These are phyloP conservation scores for Electrona antarctica DNA, from an alignment of 2,113 vertebrate species.

Conservation along the genomic window DNA sequence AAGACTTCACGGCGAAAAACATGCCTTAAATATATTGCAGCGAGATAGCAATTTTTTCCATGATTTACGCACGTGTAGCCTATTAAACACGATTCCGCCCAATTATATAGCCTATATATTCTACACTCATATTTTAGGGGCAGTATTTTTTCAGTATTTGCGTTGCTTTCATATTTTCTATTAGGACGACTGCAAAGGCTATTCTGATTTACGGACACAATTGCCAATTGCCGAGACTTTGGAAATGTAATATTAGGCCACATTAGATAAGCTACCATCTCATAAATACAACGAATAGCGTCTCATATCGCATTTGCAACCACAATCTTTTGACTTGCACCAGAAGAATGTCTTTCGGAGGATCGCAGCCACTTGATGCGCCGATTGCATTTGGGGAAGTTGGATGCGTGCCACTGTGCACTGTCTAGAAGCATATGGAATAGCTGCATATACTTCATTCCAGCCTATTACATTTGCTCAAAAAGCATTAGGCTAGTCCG, in stretches of 20 bases:
- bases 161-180: background rate
- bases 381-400: slow-evolving; percentile 67
- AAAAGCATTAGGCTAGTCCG: background rate
- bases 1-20: no score
- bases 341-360: slow-evolving; percentile 30
- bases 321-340: slow-evolving; percentile 4
- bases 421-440: slow-evolving; percentile 32
- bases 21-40: no score
- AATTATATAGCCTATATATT: background rate
- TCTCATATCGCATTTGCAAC: slow-evolving; percentile 23
- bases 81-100: slow-evolving; percentile 1
- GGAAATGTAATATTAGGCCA: background rate
- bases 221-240: background rate
- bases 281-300: slow-evolving; percentile 12
- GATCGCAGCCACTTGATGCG: slow-evolving; percentile 76
- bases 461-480: background rate
- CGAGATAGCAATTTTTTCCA: background rate
- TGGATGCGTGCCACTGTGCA: slow-evolving; percentile 64
- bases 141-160: background rate
- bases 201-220: no score
- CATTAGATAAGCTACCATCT: background rate
- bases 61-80: background rate
- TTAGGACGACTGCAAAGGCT: no score
- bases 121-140: slow-evolving; percentile 11
- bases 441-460: slow-evolving; percentile 11